phyloP scores from a whole-genome alignment of 2,888 invertebrate species.

The Latrodectus hesperus region DNA sequence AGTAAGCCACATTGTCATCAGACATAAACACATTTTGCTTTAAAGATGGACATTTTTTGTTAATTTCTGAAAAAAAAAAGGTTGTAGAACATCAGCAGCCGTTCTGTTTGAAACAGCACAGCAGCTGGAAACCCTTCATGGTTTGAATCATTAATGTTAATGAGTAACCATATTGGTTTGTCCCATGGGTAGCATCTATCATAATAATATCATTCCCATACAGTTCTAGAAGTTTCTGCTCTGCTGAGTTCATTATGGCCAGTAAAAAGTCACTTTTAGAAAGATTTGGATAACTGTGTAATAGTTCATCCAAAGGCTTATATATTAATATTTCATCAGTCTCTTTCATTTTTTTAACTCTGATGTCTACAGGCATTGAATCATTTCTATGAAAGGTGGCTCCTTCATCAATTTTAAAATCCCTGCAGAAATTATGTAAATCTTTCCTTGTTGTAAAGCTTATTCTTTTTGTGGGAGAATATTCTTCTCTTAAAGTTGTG shows the following conservation, averaged over 20 bases:
- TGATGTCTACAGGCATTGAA: neutral
- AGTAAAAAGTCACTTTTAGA: no score
- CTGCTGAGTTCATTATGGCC: no score
- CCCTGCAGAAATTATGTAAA: neutral
- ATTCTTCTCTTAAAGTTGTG: neutral
- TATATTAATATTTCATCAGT: conserved; percentile 9
- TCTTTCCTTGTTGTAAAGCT: neutral
- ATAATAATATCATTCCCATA: neutral
- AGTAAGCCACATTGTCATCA: neutral
- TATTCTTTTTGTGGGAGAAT: no score
- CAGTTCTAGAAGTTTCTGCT: no score
- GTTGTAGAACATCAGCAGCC: conserved; percentile 43
- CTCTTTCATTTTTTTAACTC: neutral
- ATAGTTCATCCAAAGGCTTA: neutral
- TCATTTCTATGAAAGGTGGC: conserved; percentile 17
- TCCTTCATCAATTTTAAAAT: neutral
- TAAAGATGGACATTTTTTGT: neutral
- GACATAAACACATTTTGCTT: neutral
- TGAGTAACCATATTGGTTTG: no score
- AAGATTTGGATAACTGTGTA: no score
- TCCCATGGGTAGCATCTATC: no score
- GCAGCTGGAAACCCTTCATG: no score
- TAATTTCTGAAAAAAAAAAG: conserved; percentile 76
- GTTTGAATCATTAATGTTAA: no score
- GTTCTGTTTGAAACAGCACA: no score